Percentiles rank a stretch among this genome's conserved stretches.
Conservation (phyloP, 2,797 vertebrate genomes). For the Tokudaia muenninki region DNA sequence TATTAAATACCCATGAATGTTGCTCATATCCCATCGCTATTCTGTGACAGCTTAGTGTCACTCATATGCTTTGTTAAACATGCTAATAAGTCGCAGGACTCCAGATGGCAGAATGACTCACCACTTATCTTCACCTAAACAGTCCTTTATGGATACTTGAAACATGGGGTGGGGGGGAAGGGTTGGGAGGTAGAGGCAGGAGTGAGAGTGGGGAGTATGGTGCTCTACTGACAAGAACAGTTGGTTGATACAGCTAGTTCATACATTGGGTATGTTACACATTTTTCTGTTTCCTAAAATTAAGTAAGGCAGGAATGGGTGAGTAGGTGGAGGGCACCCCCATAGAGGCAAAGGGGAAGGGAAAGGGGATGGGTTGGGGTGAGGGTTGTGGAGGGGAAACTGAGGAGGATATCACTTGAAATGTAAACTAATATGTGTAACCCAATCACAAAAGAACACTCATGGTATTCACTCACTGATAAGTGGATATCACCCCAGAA, state of each 20-base stretch:
- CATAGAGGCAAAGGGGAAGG: no score
- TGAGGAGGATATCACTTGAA: no score
- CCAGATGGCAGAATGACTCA: background rate
- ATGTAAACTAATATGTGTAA: no score
- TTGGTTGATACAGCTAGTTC: background rate
- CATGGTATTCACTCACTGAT: no score
- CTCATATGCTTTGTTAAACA: background rate
- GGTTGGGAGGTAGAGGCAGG: background rate
- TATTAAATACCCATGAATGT: background rate
- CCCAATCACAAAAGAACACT: no score
- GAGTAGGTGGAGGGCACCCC: no score
- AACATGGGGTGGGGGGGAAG: background rate
- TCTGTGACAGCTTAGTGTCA: background rate
- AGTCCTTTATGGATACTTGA: background rate
- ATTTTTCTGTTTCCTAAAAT: background rate
- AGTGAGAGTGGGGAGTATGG: background rate
- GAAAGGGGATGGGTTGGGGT: no score
- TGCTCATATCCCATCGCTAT: background rate
- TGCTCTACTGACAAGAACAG: background rate
- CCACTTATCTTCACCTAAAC: background rate
- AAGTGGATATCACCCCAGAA: no score
- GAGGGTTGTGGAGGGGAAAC: no score
- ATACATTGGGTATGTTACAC: background rate
- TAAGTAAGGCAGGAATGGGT: no score
- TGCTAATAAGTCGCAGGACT: background rate